Evolutionary conservation across 2,113 vertebrate species (phyloP).

Genomic region (Oostethus manadensis): DNA sequence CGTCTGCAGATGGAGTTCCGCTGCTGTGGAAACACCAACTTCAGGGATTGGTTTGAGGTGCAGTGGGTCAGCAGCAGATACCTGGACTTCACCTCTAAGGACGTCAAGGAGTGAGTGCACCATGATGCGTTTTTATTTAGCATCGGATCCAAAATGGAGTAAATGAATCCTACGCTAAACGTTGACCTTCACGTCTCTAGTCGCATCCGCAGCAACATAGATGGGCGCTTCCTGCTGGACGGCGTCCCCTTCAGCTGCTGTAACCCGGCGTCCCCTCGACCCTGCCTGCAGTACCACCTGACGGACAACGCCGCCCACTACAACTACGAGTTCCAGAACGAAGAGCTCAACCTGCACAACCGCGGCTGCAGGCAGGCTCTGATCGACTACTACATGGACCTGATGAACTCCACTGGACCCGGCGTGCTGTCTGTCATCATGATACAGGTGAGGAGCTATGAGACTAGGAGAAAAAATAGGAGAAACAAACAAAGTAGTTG

Average conservation of each 20-base stretch:
- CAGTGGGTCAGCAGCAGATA: conserved; percentile 82
- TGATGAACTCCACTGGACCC: conserved; percentile 76
- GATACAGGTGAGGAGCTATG: conserved; percentile 78
- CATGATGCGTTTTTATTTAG: too few relatives aligned
- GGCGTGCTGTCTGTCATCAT: conserved; percentile 70
- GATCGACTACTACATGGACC: conserved; percentile 72
- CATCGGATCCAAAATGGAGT: conserved; percentile 33
- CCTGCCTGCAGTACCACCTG: conserved; percentile 74
- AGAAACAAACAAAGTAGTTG: too few relatives aligned
- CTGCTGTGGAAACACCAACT: conserved; percentile 80
- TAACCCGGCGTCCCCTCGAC: conserved; percentile 75
- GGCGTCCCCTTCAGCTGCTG: conserved; percentile 82
- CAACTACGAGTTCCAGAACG: conserved; percentile 74
- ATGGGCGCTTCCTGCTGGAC: conserved; percentile 75
- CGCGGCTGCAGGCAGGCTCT: conserved; percentile 75
- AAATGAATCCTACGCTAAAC: conserved; percentile 13
- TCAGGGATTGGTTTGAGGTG: conserved; percentile 83
- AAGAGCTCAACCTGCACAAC: conserved; percentile 75
- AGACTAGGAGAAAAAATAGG: too few relatives aligned
- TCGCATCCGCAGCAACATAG: conserved; percentile 79
- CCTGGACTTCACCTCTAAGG: conserved; percentile 76
- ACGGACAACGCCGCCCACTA: conserved; percentile 76
- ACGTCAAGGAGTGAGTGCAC: conserved; percentile 80
- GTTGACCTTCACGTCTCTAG: conserved; percentile 56
- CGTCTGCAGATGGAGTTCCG: conserved; percentile 78